Evolutionary conservation across 2,113 vertebrate species (phyloP).

Genomic region (Herpailurus yagouaroundi): DNA sequence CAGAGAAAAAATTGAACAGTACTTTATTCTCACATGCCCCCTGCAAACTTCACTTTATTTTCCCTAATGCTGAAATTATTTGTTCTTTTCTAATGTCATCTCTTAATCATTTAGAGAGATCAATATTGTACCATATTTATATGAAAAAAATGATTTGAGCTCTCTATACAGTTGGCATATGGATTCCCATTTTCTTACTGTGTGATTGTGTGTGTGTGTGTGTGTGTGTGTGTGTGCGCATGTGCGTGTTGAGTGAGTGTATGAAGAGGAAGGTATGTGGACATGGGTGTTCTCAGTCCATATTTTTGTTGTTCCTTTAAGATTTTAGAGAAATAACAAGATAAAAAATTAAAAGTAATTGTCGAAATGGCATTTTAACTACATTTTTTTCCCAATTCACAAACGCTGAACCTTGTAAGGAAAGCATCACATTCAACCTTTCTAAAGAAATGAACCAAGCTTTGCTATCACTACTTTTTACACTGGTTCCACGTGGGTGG

Average conservation of each 20-base stretch:
- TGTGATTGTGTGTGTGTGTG: background rate
- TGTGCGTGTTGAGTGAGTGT: background rate
- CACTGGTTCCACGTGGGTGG: slow-evolving; percentile 47
- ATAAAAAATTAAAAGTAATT: background rate
- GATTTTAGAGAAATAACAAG: background rate
- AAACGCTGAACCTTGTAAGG: background rate
- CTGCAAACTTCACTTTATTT: background rate
- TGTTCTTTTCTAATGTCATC: background rate
- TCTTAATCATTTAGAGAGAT: background rate
- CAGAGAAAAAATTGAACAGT: background rate
- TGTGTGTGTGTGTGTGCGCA: background rate
- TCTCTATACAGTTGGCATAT: background rate
- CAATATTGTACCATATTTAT: background rate
- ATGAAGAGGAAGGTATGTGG: no score
- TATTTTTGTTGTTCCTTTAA: background rate
- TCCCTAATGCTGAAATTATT: background rate
- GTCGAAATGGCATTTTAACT: background rate
- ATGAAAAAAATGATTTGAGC: background rate
- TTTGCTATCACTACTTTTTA: slow-evolving; percentile 23
- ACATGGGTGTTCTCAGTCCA: background rate
- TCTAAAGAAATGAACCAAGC: background rate
- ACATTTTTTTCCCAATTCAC: background rate
- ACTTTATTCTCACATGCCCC: background rate
- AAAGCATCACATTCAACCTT: slow-evolving; percentile 19
- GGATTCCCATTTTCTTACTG: background rate